These are phyloP conservation scores for Nothocercus nigrocapillus DNA, from an alignment of 2,113 vertebrate genomes.

Conservation along the genomic window DNA sequence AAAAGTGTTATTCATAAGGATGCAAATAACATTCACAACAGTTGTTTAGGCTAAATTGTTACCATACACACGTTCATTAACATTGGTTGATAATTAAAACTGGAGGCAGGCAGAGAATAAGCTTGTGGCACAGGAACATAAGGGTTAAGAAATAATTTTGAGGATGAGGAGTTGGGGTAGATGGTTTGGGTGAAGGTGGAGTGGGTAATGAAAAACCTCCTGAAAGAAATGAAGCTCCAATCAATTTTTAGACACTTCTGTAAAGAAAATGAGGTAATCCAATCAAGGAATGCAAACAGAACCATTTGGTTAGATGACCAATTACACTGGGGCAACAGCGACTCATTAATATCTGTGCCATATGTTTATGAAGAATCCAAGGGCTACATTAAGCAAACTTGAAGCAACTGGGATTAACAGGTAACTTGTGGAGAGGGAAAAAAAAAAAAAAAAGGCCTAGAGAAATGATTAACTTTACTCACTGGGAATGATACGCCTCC, in stretches of 20 bases:
- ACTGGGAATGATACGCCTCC: not conserved
- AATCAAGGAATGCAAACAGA: slow-evolving; percentile 68
- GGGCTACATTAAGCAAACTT: slow-evolving; percentile 46
- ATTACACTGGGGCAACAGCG: slow-evolving; percentile 45
- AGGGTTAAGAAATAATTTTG: slow-evolving; percentile 46
- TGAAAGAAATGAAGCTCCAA: slow-evolving; percentile 33
- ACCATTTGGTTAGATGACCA: slow-evolving; percentile 71
- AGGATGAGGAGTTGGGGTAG: not conserved
- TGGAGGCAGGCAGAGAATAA: not conserved
- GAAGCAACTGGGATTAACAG: slow-evolving; percentile 53
- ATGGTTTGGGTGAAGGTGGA: slow-evolving; percentile 26
- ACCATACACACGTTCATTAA: not conserved
- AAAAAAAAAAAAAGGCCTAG: not conserved
- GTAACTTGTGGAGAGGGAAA: not conserved
- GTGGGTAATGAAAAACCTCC: slow-evolving; percentile 31
- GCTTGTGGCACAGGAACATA: not conserved
- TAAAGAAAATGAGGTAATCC: slow-evolving; percentile 70
- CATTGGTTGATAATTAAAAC: not conserved
- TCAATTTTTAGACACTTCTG: slow-evolving; percentile 67
- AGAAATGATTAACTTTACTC: slow-evolving; percentile 50
- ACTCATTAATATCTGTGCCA: slow-evolving; percentile 68
- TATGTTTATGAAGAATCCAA: slow-evolving; percentile 68
- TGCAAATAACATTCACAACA: not conserved
- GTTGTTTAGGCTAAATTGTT: not conserved
- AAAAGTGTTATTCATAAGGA: not conserved